Evolutionary conservation across 1,140 invertebrate genomes (phyloP).

Genomic region (Thaumetopoea pityocampa): DNA sequence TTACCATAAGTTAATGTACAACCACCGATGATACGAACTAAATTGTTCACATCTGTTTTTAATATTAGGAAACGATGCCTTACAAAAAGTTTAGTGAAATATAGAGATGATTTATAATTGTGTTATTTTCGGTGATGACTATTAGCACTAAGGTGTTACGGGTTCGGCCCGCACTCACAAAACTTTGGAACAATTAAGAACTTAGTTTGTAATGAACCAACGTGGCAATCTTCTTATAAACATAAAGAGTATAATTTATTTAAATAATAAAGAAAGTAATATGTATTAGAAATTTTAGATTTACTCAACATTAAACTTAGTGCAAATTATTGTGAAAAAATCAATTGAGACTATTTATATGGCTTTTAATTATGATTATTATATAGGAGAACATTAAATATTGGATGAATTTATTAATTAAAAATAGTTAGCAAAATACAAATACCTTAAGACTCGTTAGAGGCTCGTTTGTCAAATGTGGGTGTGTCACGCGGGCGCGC

Average conservation of each 20-base stretch:
- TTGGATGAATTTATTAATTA: conserved; percentile 76
- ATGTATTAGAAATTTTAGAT: conserved; percentile 76
- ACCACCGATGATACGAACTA: conserved; percentile 61
- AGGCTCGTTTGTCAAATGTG: conserved; percentile 66
- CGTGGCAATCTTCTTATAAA: conserved; percentile 73
- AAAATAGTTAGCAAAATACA: conserved; percentile 76
- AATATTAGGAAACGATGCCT: conserved; percentile 73
- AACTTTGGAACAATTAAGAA: conserved; percentile 71
- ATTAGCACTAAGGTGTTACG: conserved; percentile 68
- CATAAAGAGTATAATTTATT: conserved; percentile 75
- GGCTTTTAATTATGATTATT: conserved; percentile 75
- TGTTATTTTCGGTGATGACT: conserved; percentile 71
- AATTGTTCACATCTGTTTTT: conserved; percentile 55
- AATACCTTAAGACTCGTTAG: conserved; percentile 73
- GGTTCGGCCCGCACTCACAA: conserved; percentile 49
- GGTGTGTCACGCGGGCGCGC: conserved; percentile 10
- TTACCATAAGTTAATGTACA: conserved; percentile 64
- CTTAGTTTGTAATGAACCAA: conserved; percentile 72
- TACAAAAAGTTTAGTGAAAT: conserved; percentile 72
- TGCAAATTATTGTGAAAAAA: conserved; percentile 73
- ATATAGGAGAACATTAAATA: conserved; percentile 69
- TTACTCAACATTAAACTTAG: conserved; percentile 73
- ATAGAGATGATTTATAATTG: conserved; percentile 72
- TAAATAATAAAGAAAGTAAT: conserved; percentile 72
- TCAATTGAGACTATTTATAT: conserved; percentile 75